Base-by-base conservation (phyloP, 1,140 invertebrate species). In the Brachionus manjavacas region DNA sequence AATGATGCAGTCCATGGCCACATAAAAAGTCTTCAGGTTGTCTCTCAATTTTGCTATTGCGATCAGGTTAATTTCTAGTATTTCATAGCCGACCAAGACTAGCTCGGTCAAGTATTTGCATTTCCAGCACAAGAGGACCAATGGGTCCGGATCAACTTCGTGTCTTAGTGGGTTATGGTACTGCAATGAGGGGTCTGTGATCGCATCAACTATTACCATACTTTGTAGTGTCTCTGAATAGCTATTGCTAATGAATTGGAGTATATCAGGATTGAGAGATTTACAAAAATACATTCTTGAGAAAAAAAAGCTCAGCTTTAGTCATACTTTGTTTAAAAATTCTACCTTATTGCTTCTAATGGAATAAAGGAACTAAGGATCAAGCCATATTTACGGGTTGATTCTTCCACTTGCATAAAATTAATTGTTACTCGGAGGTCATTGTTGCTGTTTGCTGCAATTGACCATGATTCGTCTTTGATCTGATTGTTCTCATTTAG, bases 251-350 rank as follows among this genome's bases (percentile, higher is more conserved):
- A 83, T 43, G 35, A 55, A 72, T 68, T 68, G 60, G 39, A 83
- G 31, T 7, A 83, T 25, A 14, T 83, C 41, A 6, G 60, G 46
- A 83, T 70, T 83, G 2, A 83, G 16, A 11, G 81, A 83, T 39
- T 68, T 68, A 55, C 81, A 83, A 83, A 83, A 83, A 55, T 83
- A 83, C 64, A 83, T 72, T 72, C 81, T 78, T n/a, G 9, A 78
- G 16, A 72, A 12, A 35, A 35, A n/a, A 46, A 46, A 25, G 46
- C 20, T 23, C 14, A 49, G 25, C 0, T 11, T 46, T 76, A 9
- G 14, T 68, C 31, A 4, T 28, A 39, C 39, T 70, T 70, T 35
- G 12, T 8, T n/a, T 3, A n/a, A 12, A 46, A 76, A 23, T 12
- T 43, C 1, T 72, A 72, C 68, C 68, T 68, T 43, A 83, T 14